Evolutionary conservation across 2,797 vertebrate genomes (phyloP), one percentile per base, ranked within the genome.

Genomic region (Spinibarbus caldwelli): DNA sequence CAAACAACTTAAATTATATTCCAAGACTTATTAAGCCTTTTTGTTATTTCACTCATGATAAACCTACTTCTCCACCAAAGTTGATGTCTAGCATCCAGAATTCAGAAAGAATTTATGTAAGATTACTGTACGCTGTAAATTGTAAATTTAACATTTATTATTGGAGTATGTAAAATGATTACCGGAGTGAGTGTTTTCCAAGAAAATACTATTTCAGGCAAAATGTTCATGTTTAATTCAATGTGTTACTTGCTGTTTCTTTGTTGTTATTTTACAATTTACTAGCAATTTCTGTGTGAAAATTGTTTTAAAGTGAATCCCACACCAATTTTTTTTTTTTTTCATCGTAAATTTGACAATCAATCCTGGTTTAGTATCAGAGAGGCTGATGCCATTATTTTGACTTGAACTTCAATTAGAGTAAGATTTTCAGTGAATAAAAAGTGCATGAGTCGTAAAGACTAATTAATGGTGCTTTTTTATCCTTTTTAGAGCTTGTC

Each of bases 381-480:
- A 21, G 26, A 54, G 29, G 19, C 21, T 75, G 29, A 23, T 2
- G 11, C 72, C 70, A n/a, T 70, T 47, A 29, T 38, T 57, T 77
- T 77, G 49, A 43, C 8, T 31, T 14, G 23, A 64, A 78, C 15
- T 57, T 43, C 17, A 64, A 29, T 64, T 31, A 59, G 7, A 57
- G 14, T 17, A 19, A 19, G 23, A 38, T 41, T 79, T 29, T 66
- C 38, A 79, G 26, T 29, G n/a, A 29, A 29, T 29, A 64, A 43
- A 23, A 41, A 78, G 5, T 12, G 31, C n/a, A 34, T 23, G 29
- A 14, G 38, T 45, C 9, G 1, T 45, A 21, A 79, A 79, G 10
- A 79, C 36, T 64, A 12, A 78, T 64, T 79, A 34, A 67, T 34
- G 41, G 26, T 14, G 26, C n/a, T 66, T 62, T 62, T 75, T 45